These are phyloP conservation scores for Furnarius figulus DNA, from an alignment of 2,113 vertebrate species.

Conservation along the genomic window DNA sequence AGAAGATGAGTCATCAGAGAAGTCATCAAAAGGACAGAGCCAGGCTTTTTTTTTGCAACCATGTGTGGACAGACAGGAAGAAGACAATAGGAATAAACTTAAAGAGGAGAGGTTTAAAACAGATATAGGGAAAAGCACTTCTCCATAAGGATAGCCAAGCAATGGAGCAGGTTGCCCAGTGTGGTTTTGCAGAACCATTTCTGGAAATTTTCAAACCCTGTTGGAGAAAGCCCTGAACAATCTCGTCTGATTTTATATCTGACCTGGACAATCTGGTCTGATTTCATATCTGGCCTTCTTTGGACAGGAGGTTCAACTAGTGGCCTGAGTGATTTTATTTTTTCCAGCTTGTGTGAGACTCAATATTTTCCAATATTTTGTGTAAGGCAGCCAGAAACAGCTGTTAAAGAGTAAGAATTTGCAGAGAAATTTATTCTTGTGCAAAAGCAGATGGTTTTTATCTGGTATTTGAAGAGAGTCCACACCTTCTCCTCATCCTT, in stretches of 20 bases:
- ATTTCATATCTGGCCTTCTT: background rate
- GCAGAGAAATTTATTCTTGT: background rate
- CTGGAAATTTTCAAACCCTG: background rate
- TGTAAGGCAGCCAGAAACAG: background rate
- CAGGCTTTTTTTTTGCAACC: background rate
- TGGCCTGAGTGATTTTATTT: background rate
- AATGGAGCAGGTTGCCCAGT: background rate
- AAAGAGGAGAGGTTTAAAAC: background rate
- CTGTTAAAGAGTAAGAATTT: background rate
- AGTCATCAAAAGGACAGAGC: background rate
- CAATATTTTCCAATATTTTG: background rate
- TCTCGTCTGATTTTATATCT: background rate
- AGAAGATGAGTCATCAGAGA: background rate
- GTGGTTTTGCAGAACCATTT: background rate
- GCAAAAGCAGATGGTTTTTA: background rate
- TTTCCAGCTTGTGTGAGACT: background rate
- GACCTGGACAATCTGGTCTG: background rate
- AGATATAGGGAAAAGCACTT: background rate
- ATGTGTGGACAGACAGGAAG: background rate
- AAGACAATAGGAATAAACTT: background rate
- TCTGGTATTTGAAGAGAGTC: background rate
- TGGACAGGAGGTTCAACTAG: background rate
- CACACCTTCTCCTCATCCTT: background rate
- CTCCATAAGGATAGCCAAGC: background rate
- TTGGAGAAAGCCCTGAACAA: background rate